Evolutionary conservation across 2,888 invertebrate species (phyloP).

Genomic region (Latheticus oryzae): DNA sequence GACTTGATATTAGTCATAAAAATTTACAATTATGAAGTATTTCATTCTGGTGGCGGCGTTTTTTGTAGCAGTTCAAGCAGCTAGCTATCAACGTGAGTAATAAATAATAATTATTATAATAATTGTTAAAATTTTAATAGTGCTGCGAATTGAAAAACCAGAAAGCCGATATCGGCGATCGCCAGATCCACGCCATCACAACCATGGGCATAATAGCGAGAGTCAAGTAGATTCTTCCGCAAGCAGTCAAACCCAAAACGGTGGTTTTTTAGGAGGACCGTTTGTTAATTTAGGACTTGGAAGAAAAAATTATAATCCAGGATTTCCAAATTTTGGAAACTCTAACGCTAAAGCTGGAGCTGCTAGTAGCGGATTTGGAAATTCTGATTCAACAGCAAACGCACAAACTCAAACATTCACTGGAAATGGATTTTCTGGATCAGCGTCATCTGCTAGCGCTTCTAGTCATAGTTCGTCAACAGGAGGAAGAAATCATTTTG

Average conservation of each 20-base stretch:
- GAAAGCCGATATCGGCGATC: slow-evolving; percentile 27
- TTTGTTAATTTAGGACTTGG: slow-evolving; percentile 9
- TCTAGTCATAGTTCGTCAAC: slow-evolving; percentile 41
- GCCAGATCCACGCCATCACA: slow-evolving; percentile 37
- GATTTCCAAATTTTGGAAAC: slow-evolving; percentile 17
- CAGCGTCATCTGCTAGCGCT: slow-evolving; percentile 46
- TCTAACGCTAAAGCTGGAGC: slow-evolving; percentile 37
- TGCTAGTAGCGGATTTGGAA: slow-evolving; percentile 32
- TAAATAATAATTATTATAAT: no score
- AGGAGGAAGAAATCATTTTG: slow-evolving; percentile 18
- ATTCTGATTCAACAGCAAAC: slow-evolving; percentile 39
- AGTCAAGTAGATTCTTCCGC: slow-evolving; percentile 42
- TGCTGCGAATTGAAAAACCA: not conserved
- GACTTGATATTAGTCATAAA: slow-evolving; percentile 16
- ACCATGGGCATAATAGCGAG: slow-evolving; percentile 23
- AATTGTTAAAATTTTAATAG: slow-evolving; percentile 2
- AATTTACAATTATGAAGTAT: slow-evolving; percentile 30
- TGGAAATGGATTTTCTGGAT: slow-evolving; percentile 48
- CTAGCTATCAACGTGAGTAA: slow-evolving; percentile 34
- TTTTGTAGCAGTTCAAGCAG: slow-evolving; percentile 26
- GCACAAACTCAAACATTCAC: slow-evolving; percentile 48
- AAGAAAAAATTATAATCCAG: slow-evolving; percentile 3
- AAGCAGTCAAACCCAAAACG: slow-evolving; percentile 26
- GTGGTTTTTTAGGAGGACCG: not conserved
- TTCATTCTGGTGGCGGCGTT: slow-evolving; percentile 16